phyloP scores from a whole-genome alignment of 2,888 invertebrate species.

The Dorcus parallelipipedus region DNA sequence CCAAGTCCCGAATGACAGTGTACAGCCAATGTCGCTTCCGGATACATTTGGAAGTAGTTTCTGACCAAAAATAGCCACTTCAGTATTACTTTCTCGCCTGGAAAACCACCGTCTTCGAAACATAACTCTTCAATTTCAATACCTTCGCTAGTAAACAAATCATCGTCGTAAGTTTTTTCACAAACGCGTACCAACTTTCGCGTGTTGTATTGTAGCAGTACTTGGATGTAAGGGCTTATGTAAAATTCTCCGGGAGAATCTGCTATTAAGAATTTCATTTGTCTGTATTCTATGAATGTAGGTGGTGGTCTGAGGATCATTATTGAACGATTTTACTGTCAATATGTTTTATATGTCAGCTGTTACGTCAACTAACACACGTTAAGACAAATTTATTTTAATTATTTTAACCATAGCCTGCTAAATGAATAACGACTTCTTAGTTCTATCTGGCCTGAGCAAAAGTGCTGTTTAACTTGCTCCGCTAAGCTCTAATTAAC shows the following conservation, averaged over 20 bases:
- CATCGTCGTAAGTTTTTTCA: slow-evolving; percentile 14
- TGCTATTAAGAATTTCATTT: slow-evolving; percentile 14
- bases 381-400: too few relatives aligned
- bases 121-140: slow-evolving; percentile 12
- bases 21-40: slow-evolving; percentile 91
- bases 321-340: too few relatives aligned
- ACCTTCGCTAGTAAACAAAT: slow-evolving; percentile 8
- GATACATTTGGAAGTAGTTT: slow-evolving; percentile 37
- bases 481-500: too few relatives aligned
- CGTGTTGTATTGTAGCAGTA: slow-evolving; percentile 13
- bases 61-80: slow-evolving; percentile 13
- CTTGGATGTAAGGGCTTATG: slow-evolving; percentile 15
- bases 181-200: slow-evolving; percentile 13
- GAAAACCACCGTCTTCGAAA: slow-evolving; percentile 16
- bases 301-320: slow-evolving; percentile 13
- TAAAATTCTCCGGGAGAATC: slow-evolving; percentile 13
- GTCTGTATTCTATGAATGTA: slow-evolving; percentile 14
- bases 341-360: too few relatives aligned
- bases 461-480: too few relatives aligned
- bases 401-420: too few relatives aligned
- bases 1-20: slow-evolving; percentile 99
- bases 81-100: slow-evolving; percentile 9
- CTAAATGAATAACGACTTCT: too few relatives aligned
- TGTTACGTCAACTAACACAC: too few relatives aligned
- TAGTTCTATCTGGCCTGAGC: too few relatives aligned